Percentiles rank a stretch among this genome's conserved stretches.
phyloP scores from a whole-genome alignment of 2,888 invertebrate genomes.

The Carterocephalus palaemon region DNA sequence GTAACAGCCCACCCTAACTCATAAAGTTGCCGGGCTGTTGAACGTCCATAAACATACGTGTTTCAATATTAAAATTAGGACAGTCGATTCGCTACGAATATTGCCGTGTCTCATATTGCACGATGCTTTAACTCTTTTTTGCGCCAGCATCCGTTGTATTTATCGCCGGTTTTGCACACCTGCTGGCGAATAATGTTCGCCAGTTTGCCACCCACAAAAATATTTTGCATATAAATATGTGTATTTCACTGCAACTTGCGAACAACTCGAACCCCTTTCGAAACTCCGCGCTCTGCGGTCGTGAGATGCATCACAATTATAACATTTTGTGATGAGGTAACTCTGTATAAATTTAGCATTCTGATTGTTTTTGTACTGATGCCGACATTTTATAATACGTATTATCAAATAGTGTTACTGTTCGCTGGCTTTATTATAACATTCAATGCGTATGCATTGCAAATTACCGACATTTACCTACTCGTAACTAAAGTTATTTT shows the following conservation, averaged over 20 bases:
- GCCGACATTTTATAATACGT: too few relatives aligned
- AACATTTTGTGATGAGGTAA: slow-evolving; percentile 42
- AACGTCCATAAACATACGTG: too few relatives aligned
- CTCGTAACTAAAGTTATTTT: too few relatives aligned
- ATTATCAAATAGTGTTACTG: too few relatives aligned
- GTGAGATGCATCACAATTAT: slow-evolving; percentile 50
- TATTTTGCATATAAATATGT: slow-evolving; percentile 47
- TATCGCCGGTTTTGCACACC: slow-evolving; percentile 14
- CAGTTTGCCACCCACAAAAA: slow-evolving; percentile 11
- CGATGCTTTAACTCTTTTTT: slow-evolving; percentile 10
- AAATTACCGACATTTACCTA: too few relatives aligned
- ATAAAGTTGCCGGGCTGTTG: too few relatives aligned
- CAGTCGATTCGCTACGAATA: slow-evolving; percentile 11
- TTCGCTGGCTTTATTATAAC: too few relatives aligned
- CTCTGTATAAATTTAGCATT: slow-evolving; percentile 43
- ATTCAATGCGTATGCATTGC: too few relatives aligned
- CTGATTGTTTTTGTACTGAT: slow-evolving; percentile 12
- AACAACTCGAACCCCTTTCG: slow-evolving; percentile 36
- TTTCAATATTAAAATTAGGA: too few relatives aligned
- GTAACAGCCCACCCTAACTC: too few relatives aligned
- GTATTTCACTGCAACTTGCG: slow-evolving; percentile 38
- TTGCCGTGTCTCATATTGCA: background rate
- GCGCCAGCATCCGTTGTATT: slow-evolving; percentile 2
- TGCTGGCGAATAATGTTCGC: slow-evolving; percentile 11
- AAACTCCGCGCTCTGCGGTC: slow-evolving; percentile 34